These are phyloP conservation scores for Morone saxatilis DNA, from an alignment of 2,113 vertebrate species.

Conservation along the genomic window DNA sequence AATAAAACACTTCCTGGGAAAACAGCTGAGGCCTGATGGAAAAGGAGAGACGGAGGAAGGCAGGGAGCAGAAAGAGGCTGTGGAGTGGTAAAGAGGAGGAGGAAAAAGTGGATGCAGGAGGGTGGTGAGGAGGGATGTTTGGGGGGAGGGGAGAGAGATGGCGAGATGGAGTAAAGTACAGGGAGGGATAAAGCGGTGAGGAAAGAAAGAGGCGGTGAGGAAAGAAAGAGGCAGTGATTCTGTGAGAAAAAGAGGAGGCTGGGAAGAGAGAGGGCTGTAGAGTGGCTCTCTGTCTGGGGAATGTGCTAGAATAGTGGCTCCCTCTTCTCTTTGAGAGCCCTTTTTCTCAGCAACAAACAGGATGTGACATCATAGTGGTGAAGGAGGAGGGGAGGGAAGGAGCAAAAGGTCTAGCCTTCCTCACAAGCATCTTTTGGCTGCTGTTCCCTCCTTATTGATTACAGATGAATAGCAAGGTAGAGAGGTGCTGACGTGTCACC, in stretches of 20 bases:
- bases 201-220: background rate
- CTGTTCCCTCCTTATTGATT: constrained; percentile 42
- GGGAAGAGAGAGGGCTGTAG: constrained; percentile 17
- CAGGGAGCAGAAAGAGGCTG: background rate
- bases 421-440: constrained; percentile 32
- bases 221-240: constrained; percentile 8
- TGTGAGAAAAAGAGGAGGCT: constrained; percentile 39
- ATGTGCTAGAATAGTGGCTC: constrained; percentile 32
- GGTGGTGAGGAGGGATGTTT: constrained; percentile 4
- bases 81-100: constrained; percentile 11
- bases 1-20: constrained; percentile 65
- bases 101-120: constrained; percentile 19
- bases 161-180: constrained; percentile 8
- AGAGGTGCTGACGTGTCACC: constrained; percentile 50
- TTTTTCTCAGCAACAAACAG: constrained; percentile 48
- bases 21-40: constrained; percentile 57
- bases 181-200: background rate
- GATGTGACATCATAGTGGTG: constrained; percentile 56
- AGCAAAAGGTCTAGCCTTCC: constrained; percentile 26
- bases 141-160: constrained; percentile 11
- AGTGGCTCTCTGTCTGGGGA: constrained; percentile 30
- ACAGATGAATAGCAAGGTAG: constrained; percentile 34
- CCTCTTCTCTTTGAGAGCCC: constrained; percentile 33
- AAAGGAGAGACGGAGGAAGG: constrained; percentile 11
- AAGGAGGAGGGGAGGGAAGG: constrained; percentile 14